phyloP scores from a whole-genome alignment of 2,888 invertebrate genomes.

The Melanostoma mellinum region DNA sequence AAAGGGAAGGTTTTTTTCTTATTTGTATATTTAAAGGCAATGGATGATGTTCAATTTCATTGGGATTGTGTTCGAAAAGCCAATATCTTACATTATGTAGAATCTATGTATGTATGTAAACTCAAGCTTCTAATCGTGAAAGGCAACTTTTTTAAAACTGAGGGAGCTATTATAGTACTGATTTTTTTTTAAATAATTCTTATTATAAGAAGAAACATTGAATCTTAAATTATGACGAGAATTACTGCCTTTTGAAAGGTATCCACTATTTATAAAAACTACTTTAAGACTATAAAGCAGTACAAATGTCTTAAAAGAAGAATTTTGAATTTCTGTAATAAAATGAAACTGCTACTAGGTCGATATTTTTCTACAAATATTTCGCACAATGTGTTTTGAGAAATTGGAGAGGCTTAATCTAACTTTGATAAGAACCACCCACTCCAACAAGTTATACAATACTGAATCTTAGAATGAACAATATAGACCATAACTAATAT shows the following conservation, averaged over 20 bases:
- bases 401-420: background rate
- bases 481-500: constrained; percentile 10
- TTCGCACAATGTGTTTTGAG: constrained; percentile 3
- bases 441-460: constrained; percentile 2
- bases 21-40: too few species aligned
- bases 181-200: background rate
- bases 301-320: constrained; percentile 7
- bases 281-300: constrained; percentile 12
- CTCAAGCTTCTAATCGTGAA: too few species aligned
- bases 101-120: too few species aligned
- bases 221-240: background rate
- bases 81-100: too few species aligned
- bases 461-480: constrained; percentile 19
- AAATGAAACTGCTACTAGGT: background rate
- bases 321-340: constrained; percentile 5
- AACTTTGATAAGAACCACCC: background rate
- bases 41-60: too few species aligned
- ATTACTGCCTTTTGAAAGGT: background rate
- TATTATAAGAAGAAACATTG: background rate
- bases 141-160: too few species aligned
- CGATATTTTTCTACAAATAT: constrained; percentile 9
- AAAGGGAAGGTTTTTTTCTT: too few species aligned
- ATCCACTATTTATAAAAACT: constrained; percentile 8
- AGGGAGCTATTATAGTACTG: too few species aligned
- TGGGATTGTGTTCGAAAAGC: too few species aligned